Percentiles rank a stretch among this genome's conserved stretches.
These are phyloP conservation scores for Eurystomus glaucurus DNA, from an alignment of 2,797 vertebrate species.

Conservation along the genomic window DNA sequence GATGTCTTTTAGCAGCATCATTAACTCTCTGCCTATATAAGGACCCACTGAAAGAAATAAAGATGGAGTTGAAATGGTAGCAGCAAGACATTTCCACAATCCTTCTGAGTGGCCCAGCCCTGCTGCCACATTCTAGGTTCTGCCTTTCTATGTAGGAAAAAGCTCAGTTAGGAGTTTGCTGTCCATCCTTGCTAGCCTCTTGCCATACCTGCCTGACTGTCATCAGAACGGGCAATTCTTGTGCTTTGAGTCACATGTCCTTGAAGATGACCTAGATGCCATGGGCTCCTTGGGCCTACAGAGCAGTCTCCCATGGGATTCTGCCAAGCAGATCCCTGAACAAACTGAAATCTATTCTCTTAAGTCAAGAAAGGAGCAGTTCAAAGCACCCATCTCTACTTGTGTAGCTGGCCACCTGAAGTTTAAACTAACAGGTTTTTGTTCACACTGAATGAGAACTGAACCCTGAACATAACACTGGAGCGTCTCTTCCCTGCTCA, in stretches of 20 bases:
- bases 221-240: not conserved
- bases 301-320: not conserved
- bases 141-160: not conserved
- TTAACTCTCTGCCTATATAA: not conserved
- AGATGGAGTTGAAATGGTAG: not conserved
- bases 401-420: not conserved
- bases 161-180: not conserved
- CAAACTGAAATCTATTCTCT: not conserved
- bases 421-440: not conserved
- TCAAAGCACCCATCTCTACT: not conserved
- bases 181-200: not conserved
- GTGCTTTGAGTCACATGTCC: not conserved
- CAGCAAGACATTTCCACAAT: not conserved
- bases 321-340: not conserved
- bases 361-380: not conserved
- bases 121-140: not conserved
- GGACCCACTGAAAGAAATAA: not conserved
- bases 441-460: not conserved
- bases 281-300: not conserved
- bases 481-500: not conserved
- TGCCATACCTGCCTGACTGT: not conserved
- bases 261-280: not conserved
- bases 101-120: not conserved
- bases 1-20: not conserved
- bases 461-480: not conserved